A percentile compares a stretch with the other conserved stretches of the same genome.
These are phyloP conservation scores for Macaria notata DNA, from an alignment of 2,888 invertebrate species.

Conservation along the genomic window DNA sequence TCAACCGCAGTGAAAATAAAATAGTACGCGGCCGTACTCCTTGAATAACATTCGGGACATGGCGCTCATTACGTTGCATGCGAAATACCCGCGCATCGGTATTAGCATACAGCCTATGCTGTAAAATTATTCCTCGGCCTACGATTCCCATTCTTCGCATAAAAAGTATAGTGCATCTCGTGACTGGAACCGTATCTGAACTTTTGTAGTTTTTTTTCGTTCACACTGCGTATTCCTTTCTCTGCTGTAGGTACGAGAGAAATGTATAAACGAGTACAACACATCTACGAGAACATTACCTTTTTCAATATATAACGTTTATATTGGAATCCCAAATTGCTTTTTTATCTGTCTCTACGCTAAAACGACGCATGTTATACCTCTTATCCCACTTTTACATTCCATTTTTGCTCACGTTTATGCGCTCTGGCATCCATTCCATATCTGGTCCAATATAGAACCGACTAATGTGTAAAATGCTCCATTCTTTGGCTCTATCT, in stretches of 20 bases:
- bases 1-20: conserved; percentile 62
- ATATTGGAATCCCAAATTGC: too few species aligned
- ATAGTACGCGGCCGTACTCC: conserved; percentile 43
- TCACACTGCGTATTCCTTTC: not conserved
- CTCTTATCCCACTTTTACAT: not conserved
- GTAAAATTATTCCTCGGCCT: conserved; percentile 44
- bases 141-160: conserved; percentile 36
- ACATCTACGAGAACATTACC: too few species aligned
- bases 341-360: too few species aligned
- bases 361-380: not conserved
- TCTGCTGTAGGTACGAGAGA: too few species aligned
- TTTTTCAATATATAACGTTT: too few species aligned
- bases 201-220: not conserved
- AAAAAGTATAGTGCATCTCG: conserved; percentile 36
- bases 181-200: conserved; percentile 8
- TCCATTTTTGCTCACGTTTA: conserved; percentile 3
- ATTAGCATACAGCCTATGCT: conserved; percentile 51
- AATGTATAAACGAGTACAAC: too few species aligned
- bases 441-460: conserved; percentile 16
- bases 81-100: conserved; percentile 39
- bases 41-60: conserved; percentile 58
- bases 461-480: conserved; percentile 22
- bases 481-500: conserved; percentile 21
- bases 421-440: conserved; percentile 28
- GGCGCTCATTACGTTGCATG: conserved; percentile 45